Base-by-base conservation (phyloP, 2,888 invertebrate species). In the Chrysolina americana region DNA sequence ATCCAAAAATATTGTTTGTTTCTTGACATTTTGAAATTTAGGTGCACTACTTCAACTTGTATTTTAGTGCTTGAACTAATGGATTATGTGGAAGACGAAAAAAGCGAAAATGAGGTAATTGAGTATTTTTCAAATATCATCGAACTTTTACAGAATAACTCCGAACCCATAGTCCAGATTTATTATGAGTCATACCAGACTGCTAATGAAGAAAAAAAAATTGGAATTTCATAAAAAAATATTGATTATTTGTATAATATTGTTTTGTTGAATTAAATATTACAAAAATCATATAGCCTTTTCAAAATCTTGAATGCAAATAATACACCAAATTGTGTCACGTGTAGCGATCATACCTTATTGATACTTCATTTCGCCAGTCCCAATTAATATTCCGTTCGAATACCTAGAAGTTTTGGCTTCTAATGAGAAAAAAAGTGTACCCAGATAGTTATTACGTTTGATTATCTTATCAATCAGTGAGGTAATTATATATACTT, bases 31-130 rank as follows among this genome's bases (percentile, higher is more conserved):
- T 56, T 77, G 23, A 64, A 63, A 5, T 64, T 36, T 23, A 71
- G 75, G 65, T 44, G 47, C 23, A 62, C 64, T 41, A 19, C 65
- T 13, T 65, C 36, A 19, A 77, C 63, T 66, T 75, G 71, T 36
- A 73, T 72, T n/a, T 70, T 77, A n/a, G 71, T 73, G 41, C 53
- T 77, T 15, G 65, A 77, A 21, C 44, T 47, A 10, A 48, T 48
- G n/a, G 17, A 48, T 9, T 3, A 17, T 15, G 44, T 15, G 44
- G 44, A 44, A 15, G 13, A 44, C 9, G 44, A 44, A 44, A 5
- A 15, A 44, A 44, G 44, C 15, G 44, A 15, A 44, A 44, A 15
- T 5, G 44, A 8, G 11, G 44, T 44, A 9, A 15, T 44, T 1
- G 44, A 44, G 5, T 44, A 15, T 44, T 44, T 15, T 44, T 44